Conservation (phyloP, 2,797 vertebrate species). For the Falco naumanni region DNA sequence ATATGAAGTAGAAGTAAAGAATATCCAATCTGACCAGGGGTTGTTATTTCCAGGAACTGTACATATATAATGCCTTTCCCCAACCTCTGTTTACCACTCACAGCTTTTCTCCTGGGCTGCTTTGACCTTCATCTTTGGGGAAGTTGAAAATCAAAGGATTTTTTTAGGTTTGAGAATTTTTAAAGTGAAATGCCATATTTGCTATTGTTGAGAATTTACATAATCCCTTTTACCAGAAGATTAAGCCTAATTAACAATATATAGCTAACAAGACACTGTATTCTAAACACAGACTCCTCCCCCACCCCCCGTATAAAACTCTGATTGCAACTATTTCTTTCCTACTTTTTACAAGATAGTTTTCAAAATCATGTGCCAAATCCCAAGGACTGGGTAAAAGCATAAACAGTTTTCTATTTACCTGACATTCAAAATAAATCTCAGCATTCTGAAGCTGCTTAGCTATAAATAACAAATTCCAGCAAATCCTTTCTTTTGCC, state of each 20-base stretch:
- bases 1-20: neutral
- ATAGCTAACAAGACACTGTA: neutral
- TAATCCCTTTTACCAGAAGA: neutral
- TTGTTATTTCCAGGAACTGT: neutral
- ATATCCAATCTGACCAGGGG: neutral
- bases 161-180: neutral
- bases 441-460: neutral
- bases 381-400: neutral
- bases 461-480: neutral
- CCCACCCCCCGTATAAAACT: neutral
- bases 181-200: neutral
- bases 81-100: neutral
- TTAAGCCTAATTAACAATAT: neutral
- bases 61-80: neutral
- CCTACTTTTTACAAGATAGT: neutral
- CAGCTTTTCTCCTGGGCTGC: neutral
- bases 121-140: neutral
- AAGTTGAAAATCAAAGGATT: neutral
- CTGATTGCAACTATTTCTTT: neutral
- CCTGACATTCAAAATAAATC: neutral
- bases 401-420: neutral
- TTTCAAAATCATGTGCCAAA: constrained; percentile 8
- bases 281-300: neutral
- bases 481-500: neutral
- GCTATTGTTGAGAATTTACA: neutral